A percentile compares a stretch with the other conserved stretches of the same genome.
These are phyloP conservation scores for Bedellia somnulentella DNA, from an alignment of 2,888 invertebrate species.

Conservation along the genomic window DNA sequence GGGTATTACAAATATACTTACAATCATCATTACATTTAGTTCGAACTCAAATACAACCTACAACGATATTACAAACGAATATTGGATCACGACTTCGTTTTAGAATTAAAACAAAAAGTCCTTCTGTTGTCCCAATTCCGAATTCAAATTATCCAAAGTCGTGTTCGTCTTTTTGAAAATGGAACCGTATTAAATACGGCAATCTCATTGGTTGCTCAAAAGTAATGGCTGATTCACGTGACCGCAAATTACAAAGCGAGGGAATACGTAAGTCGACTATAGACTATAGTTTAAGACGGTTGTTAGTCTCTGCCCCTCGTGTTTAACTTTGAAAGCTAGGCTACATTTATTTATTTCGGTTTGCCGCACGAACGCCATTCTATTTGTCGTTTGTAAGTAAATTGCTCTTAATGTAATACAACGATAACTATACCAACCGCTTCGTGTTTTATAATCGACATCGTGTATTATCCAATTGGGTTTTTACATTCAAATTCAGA, in stretches of 20 bases:
- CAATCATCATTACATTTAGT: not conserved
- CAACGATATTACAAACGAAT: not conserved
- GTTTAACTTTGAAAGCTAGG: slow-evolving; percentile 12
- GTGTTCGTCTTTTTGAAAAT: slow-evolving; percentile 37
- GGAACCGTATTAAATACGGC: slow-evolving; percentile 42
- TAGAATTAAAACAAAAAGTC: slow-evolving; percentile 1
- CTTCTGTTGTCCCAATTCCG: slow-evolving; percentile 5
- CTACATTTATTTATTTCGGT: slow-evolving; percentile 10
- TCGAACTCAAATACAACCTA: not conserved
- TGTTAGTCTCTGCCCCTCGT: slow-evolving; percentile 10
- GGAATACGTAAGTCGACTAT: slow-evolving; percentile 23
- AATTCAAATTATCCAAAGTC: slow-evolving; percentile 15
- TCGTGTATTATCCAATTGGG: too few species aligned
- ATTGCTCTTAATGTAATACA: too few species aligned
- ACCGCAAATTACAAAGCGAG: slow-evolving; percentile 51
- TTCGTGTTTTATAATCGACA: too few species aligned
- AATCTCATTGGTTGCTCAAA: slow-evolving; percentile 37
- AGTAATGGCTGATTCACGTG: slow-evolving; percentile 55
- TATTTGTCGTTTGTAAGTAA: not conserved
- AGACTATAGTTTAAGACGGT: slow-evolving; percentile 19
- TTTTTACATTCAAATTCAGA: too few species aligned
- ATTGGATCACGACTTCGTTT: slow-evolving; percentile 1
- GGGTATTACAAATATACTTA: slow-evolving; percentile 12
- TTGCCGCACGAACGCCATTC: slow-evolving; percentile 9
- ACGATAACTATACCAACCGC: too few species aligned